A percentile compares a stretch with the other conserved stretches of the same genome.
phyloP scores from a whole-genome alignment of 2,888 invertebrate species.

The Trachelus stipa region DNA sequence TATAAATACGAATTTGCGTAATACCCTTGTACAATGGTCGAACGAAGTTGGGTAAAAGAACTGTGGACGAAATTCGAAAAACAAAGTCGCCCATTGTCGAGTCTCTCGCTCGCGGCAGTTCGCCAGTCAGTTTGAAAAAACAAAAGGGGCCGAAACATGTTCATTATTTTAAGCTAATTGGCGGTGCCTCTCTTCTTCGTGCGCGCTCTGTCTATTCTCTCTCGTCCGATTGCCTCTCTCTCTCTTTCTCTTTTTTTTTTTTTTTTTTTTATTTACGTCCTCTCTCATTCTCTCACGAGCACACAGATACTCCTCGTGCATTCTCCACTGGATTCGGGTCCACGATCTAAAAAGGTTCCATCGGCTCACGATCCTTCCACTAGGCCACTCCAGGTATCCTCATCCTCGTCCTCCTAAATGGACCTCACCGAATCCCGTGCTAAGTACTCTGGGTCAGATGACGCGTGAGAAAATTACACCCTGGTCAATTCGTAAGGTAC shows the following conservation, averaged over 20 bases:
- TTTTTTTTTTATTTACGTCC: slow-evolving; percentile 1
- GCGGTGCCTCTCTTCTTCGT: slow-evolving; percentile 59
- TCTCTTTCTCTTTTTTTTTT: slow-evolving; percentile 32
- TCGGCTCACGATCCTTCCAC: background rate
- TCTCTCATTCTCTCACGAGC: slow-evolving; percentile 9
- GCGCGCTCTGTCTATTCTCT: slow-evolving; percentile 14
- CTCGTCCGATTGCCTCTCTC: slow-evolving; percentile 31
- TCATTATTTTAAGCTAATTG: slow-evolving; percentile 67
- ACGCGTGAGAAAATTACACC: background rate
- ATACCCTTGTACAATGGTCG: background rate
- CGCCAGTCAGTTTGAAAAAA: slow-evolving; percentile 56
- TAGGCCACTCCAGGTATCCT: background rate
- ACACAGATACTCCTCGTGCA: background rate
- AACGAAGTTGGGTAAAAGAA: background rate
- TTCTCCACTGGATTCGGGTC: background rate
- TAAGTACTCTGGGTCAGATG: background rate
- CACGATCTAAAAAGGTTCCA: background rate
- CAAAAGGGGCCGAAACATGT: slow-evolving; percentile 64
- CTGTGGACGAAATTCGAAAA: slow-evolving; percentile 17
- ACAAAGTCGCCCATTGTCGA: slow-evolving; percentile 24
- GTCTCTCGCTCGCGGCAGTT: slow-evolving; percentile 52
- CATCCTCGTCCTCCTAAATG: background rate
- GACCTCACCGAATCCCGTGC: background rate
- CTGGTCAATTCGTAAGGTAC: background rate
- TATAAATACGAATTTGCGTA: background rate